Evolutionary conservation across 2,888 invertebrate species (phyloP).

Genomic region (Allolobophora icterica): DNA sequence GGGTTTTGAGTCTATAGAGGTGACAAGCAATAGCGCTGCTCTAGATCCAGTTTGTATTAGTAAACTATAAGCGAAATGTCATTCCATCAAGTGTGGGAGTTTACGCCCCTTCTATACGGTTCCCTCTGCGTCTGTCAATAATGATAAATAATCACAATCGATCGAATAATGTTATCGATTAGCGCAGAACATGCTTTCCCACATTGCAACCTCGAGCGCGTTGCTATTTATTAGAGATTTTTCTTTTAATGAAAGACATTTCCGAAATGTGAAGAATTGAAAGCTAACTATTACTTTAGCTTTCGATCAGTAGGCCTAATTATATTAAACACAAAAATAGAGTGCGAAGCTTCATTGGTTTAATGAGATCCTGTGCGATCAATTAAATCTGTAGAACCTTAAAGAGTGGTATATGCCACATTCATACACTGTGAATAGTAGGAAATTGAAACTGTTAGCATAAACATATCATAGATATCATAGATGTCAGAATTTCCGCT

Average conservation of each 20-base stretch:
- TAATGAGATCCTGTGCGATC: too few species aligned
- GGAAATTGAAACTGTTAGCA: too few species aligned
- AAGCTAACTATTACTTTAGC: not conserved
- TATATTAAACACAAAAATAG: not conserved
- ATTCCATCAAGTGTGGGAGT: too few species aligned
- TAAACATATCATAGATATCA: too few species aligned
- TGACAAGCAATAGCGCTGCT: too few species aligned
- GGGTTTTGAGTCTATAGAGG: too few species aligned
- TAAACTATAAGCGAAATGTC: too few species aligned
- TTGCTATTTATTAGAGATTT: not conserved
- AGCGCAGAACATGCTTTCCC: not conserved
- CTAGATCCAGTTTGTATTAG: too few species aligned
- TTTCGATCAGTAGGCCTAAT: too few species aligned
- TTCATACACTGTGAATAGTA: not conserved
- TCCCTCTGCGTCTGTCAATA: not conserved
- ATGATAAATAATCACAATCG: not conserved
- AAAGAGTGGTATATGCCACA: not conserved
- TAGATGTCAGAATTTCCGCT: too few species aligned
- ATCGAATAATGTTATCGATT: not conserved
- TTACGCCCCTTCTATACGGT: too few species aligned
- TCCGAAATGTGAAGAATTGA: not conserved
- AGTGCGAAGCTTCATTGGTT: not conserved
- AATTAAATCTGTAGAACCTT: not conserved
- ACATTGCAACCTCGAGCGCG: not conserved
- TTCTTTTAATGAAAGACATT: not conserved